A percentile compares a stretch with the other conserved stretches of the same genome.
Evolutionary conservation across 2,113 vertebrate species (phyloP).

Genomic region (Anarrhichthys ocellatus): DNA sequence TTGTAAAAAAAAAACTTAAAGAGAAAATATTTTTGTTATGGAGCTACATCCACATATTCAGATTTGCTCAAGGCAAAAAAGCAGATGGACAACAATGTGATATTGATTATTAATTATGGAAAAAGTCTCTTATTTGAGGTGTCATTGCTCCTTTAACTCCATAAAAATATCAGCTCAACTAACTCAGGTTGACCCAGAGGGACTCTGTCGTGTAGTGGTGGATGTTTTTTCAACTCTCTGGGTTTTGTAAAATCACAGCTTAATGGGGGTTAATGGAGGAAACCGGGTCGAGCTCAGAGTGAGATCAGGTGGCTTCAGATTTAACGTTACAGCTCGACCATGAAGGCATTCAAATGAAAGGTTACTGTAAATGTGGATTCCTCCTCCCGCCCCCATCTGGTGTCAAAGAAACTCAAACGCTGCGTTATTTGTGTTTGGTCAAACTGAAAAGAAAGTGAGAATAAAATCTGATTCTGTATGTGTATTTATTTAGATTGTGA

Average conservation of each 20-base stretch:
- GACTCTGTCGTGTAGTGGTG: neutral
- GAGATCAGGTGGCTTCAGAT: slow-evolving; percentile 35
- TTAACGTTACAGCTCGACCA: slow-evolving; percentile 26
- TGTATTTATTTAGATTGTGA: slow-evolving; percentile 68
- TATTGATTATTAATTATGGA: slow-evolving; percentile 20
- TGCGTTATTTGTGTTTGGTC: neutral
- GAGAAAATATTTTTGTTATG: slow-evolving; percentile 11
- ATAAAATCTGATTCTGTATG: slow-evolving; percentile 32
- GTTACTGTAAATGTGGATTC: slow-evolving; percentile 29
- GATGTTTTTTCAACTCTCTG: slow-evolving; percentile 14
- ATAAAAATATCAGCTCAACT: slow-evolving; percentile 24
- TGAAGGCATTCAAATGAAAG: slow-evolving; percentile 29
- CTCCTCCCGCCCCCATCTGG: slow-evolving; percentile 13
- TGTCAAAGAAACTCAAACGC: slow-evolving; percentile 23
- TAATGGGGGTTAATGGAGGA: slow-evolving; percentile 51
- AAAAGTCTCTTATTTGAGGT: slow-evolving; percentile 19
- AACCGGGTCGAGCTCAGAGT: slow-evolving; percentile 54
- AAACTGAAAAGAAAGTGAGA: slow-evolving; percentile 6
- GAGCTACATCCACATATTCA: neutral
- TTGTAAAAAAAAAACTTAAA: neutral
- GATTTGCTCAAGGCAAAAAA: slow-evolving; percentile 28
- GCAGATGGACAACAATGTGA: neutral
- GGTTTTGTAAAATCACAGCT: slow-evolving; percentile 43
- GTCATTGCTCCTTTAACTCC: slow-evolving; percentile 15
- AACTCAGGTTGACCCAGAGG: slow-evolving; percentile 60